Conservation (phyloP, 1,140 invertebrate genomes). For the Vanessa tameamea region DNA sequence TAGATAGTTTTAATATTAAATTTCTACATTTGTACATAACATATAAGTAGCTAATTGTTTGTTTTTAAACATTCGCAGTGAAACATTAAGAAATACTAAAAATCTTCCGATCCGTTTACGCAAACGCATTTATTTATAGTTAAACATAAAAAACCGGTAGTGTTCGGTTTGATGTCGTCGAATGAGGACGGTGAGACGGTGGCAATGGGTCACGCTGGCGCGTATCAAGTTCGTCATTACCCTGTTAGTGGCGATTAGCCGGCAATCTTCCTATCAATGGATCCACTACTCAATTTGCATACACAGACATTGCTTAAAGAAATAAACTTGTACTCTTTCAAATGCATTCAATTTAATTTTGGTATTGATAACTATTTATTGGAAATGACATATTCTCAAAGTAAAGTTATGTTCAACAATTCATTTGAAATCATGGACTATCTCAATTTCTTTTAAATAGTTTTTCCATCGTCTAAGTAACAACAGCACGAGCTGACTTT, state of each 20-base stretch:
- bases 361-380: too few species aligned
- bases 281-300: constrained; percentile 41
- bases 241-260: constrained; percentile 64
- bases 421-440: too few species aligned
- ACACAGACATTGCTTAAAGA: constrained; percentile 12
- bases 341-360: background rate
- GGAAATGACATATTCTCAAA: too few species aligned
- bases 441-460: too few species aligned
- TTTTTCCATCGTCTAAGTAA: too few species aligned
- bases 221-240: constrained; percentile 71
- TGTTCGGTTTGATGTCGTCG: background rate
- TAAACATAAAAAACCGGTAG: background rate
- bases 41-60: too few species aligned
- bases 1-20: too few species aligned
- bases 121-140: background rate
- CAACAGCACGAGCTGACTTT: too few species aligned
- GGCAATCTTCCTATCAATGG: constrained; percentile 70
- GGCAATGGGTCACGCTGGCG: constrained; percentile 49
- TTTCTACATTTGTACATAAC: too few species aligned
- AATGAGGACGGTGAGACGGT: constrained; percentile 37
- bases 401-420: too few species aligned
- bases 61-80: background rate
- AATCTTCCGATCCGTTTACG: background rate
- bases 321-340: background rate
- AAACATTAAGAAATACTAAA: background rate